phyloP scores from a whole-genome alignment of 2,113 vertebrate species.

The Chlorodrepanis virens region DNA sequence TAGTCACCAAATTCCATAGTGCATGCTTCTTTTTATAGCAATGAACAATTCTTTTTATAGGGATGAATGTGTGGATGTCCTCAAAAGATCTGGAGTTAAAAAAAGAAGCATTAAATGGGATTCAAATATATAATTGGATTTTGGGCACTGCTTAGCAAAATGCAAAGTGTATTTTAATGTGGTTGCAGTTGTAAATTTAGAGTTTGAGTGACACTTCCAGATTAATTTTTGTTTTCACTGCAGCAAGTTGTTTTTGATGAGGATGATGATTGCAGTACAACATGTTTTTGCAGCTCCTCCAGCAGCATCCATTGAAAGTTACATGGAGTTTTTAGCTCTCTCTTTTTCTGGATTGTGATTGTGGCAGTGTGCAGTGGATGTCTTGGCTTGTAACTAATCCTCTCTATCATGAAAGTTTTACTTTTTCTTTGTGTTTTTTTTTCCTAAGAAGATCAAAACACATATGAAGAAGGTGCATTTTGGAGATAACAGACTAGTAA shows the following conservation, averaged over 20 bases:
- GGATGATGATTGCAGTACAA: background rate
- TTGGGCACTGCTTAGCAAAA: background rate
- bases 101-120: background rate
- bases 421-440: background rate
- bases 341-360: background rate
- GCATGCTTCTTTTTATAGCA: slow-evolving; percentile 24
- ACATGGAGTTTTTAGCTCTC: background rate
- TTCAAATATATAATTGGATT: background rate
- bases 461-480: background rate
- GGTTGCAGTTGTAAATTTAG: background rate
- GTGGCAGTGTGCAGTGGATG: background rate
- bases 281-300: background rate
- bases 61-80: background rate
- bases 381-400: background rate
- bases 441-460: background rate
- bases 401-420: background rate
- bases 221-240: slow-evolving; percentile 22
- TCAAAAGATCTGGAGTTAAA: slow-evolving; percentile 10
- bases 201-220: background rate
- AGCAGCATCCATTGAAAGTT: background rate
- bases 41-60: background rate
- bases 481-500: background rate
- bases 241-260: background rate
- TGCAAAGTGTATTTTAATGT: background rate
- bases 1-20: background rate